phyloP scores from a whole-genome alignment of 1,140 invertebrate species.

The Mercenaria mercenaria region DNA sequence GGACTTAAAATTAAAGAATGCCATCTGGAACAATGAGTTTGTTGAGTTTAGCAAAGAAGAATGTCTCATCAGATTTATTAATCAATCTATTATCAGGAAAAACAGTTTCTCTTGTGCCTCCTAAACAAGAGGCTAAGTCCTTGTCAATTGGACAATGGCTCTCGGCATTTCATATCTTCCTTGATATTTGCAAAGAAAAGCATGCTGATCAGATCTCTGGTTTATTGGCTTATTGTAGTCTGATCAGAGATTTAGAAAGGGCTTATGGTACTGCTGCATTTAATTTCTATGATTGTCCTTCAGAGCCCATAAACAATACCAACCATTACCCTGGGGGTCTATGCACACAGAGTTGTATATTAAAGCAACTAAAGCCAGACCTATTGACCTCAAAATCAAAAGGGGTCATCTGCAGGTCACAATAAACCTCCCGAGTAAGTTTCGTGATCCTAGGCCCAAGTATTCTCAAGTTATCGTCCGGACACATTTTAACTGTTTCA shows the following conservation, averaged over 20 bases:
- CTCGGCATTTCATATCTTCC: background rate
- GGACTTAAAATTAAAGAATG: background rate
- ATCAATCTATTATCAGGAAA: background rate
- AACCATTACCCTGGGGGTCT: background rate
- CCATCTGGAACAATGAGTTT: slow-evolving; percentile 1
- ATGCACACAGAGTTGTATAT: background rate
- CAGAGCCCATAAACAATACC: slow-evolving; percentile 1
- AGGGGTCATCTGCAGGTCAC: too few relatives aligned
- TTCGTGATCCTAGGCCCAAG: too few relatives aligned
- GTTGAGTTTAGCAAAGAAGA: background rate
- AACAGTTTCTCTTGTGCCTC: background rate
- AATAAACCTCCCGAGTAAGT: too few relatives aligned
- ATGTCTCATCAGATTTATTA: background rate
- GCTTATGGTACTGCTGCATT: slow-evolving; percentile 10
- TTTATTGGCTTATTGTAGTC: slow-evolving; percentile 12
- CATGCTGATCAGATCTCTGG: background rate
- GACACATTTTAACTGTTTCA: too few relatives aligned
- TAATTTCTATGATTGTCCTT: slow-evolving; percentile 12
- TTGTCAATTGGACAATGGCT: background rate
- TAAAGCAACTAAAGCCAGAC: too few relatives aligned
- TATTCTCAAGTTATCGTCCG: too few relatives aligned
- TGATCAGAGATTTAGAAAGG: slow-evolving; percentile 3
- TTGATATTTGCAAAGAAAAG: background rate
- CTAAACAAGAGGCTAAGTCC: background rate
- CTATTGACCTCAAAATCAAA: too few relatives aligned